These are phyloP conservation scores for Nematolebias whitei DNA, from an alignment of 2,113 vertebrate genomes.

Conservation along the genomic window DNA sequence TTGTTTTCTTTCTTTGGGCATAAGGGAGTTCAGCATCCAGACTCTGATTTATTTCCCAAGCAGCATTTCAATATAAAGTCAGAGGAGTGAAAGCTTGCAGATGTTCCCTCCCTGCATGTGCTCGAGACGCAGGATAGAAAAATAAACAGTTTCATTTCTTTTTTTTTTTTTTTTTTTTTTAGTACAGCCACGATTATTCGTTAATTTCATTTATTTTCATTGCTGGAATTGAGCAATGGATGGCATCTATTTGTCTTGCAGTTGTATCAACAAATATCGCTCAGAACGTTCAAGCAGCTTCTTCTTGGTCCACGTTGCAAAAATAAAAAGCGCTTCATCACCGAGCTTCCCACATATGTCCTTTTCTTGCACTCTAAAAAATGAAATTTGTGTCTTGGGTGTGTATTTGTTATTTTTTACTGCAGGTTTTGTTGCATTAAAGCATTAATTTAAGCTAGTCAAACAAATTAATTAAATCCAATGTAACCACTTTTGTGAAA, in stretches of 20 bases:
- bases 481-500: too few relatives aligned
- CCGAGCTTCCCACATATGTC: neutral
- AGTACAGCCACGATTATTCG: conserved; percentile 41
- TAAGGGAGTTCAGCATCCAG: conserved; percentile 58
- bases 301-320: neutral
- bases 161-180: conserved; percentile 46
- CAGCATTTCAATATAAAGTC: conserved; percentile 55
- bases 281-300: neutral
- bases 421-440: too few relatives aligned
- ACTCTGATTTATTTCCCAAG: conserved; percentile 64
- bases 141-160: conserved; percentile 61
- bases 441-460: too few relatives aligned
- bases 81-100: conserved; percentile 60
- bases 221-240: conserved; percentile 7
- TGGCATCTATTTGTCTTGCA: conserved; percentile 2
- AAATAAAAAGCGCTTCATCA: conserved; percentile 4
- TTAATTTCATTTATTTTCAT: conserved; percentile 53
- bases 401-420: too few relatives aligned
- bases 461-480: too few relatives aligned
- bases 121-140: conserved; percentile 61
- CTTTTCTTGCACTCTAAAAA: too few relatives aligned
- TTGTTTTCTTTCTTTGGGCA: conserved; percentile 67
- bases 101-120: conserved; percentile 51
- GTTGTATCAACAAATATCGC: neutral
- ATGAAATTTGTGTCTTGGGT: too few relatives aligned